Conservation (phyloP, 2,113 vertebrate genomes). For the Opisthocomus hoazin region DNA sequence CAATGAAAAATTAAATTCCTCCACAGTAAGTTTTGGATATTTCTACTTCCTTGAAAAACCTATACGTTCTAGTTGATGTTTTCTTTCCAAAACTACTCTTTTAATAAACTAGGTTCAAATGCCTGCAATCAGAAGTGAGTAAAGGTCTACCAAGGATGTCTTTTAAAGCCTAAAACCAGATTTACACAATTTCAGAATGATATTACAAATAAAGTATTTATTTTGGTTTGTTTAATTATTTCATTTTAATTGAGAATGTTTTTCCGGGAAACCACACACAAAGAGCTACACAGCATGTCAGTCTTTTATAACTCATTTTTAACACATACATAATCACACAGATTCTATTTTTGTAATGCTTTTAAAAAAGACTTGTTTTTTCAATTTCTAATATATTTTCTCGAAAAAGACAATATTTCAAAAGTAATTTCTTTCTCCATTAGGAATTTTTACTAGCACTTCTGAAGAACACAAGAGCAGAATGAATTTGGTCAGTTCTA, state of each 20-base stretch:
- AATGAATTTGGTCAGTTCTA: not conserved
- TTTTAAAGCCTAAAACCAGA: not conserved
- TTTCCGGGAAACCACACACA: not conserved
- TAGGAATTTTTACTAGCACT: not conserved
- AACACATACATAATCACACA: not conserved
- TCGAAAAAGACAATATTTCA: not conserved
- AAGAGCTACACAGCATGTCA: not conserved
- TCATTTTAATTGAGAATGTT: not conserved
- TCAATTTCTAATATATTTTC: not conserved
- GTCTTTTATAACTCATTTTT: not conserved
- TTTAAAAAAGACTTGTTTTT: not conserved
- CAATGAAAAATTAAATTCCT: not conserved
- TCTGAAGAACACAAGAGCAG: not conserved
- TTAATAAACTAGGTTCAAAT: not conserved
- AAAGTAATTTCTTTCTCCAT: not conserved
- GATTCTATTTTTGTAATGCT: not conserved
- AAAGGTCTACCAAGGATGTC: not conserved
- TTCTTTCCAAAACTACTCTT: not conserved
- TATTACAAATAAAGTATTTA: not conserved
- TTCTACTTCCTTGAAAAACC: not conserved
- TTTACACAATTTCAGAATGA: not conserved
- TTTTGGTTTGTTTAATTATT: not conserved
- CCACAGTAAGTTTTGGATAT: not conserved
- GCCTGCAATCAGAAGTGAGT: not conserved
- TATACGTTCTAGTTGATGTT: not conserved